Percentiles rank a stretch among this genome's conserved stretches.
These are phyloP conservation scores for Mactra quadrangularis DNA, from an alignment of 1,140 invertebrate species.

Conservation along the genomic window DNA sequence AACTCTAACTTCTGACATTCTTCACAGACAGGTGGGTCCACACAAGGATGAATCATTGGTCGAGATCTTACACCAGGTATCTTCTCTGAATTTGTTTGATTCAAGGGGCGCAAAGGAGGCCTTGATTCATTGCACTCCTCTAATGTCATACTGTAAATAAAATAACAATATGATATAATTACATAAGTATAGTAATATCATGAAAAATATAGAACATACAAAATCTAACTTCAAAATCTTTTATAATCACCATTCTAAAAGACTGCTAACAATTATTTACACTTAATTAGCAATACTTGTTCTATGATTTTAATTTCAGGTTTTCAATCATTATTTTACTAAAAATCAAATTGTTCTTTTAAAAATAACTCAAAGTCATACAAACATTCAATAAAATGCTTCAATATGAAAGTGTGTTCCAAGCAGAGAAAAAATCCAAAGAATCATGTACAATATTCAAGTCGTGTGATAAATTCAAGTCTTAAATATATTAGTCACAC, in stretches of 20 bases:
- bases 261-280: background rate
- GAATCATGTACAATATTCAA: too few relatives aligned
- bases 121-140: conserved; percentile 38
- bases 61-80: conserved; percentile 62
- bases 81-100: conserved; percentile 41
- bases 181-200: too few relatives aligned
- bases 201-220: background rate
- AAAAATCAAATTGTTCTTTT: too few relatives aligned
- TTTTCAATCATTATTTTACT: background rate
- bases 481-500: too few relatives aligned
- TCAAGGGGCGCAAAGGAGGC: conserved; percentile 39
- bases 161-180: too few relatives aligned
- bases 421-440: too few relatives aligned
- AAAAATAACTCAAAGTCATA: too few relatives aligned
- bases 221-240: background rate
- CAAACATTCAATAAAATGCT: too few relatives aligned
- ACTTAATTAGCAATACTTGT: background rate
- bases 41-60: conserved; percentile 84
- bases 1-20: conserved; percentile 84
- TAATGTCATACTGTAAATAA: conserved; percentile 43
- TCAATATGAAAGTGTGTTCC: too few relatives aligned
- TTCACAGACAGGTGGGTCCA: conserved; percentile 84
- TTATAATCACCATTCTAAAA: background rate
- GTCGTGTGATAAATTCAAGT: too few relatives aligned
- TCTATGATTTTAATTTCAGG: background rate